Base-by-base conservation (phyloP, 1,140 invertebrate species). In the Ephestia elutella region DNA sequence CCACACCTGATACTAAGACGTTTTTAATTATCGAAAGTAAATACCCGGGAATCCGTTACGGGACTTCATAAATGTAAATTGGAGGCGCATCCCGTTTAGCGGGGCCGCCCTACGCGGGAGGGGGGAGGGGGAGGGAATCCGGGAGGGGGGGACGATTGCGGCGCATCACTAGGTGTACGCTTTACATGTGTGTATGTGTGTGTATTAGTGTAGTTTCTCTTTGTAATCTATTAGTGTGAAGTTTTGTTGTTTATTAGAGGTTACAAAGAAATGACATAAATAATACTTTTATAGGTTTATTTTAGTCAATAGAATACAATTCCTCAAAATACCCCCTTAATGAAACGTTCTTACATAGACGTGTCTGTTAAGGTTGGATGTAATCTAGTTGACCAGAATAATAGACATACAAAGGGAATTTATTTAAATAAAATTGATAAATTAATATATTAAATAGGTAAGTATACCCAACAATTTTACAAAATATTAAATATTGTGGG, bases 1-100 rank as follows among this genome's bases (percentile, higher is more conserved):
- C 56, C 38, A 25, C 54, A 55, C 53, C 44, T 56, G 54, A 54
- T 44, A 32, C 67, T 68, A 70, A 83, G 78, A 86, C 73, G 71
- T 74, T 84, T 84, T 86, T 84, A 86, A 86, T 86, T 84, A 84
- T 86, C 75, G 81, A 83, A 80, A 84, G 80, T 81, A 86, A 86
- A 84, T 81, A 84, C 73, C 70, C 66, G 69, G 69, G 80, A 82
- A 82, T 86, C 78, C 75, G 78, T 86, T 79, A 82, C 78, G 71
- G 71, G 74, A 78, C 77, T 86, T 86, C 81, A 86, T 86, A 86
- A 86, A 84, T 86, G 81, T 86, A 86, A 86, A 86, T 84, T 84
- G 82, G 74, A 78, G 81, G 80, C 73, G 79, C 80, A 78, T 84
- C 78, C 81, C 78, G 76, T 77, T 82, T 77, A 75, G 75, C 65